Evolutionary conservation across 2,888 invertebrate genomes (phyloP).

Genomic region (Netelia inedita): DNA sequence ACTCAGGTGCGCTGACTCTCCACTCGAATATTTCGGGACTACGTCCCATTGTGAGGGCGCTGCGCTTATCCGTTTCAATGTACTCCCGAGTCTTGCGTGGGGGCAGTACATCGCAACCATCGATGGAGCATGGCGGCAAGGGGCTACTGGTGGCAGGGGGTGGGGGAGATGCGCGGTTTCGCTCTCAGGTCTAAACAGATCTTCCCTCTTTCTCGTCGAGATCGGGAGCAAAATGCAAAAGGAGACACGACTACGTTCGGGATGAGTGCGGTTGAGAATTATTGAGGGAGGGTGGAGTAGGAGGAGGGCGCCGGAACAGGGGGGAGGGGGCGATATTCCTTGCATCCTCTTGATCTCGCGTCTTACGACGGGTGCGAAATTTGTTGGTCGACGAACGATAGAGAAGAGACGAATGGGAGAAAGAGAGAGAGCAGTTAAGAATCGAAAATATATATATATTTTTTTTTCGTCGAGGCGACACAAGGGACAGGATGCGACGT

Average conservation of each 20-base stretch:
- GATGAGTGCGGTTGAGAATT: slow-evolving; percentile 26
- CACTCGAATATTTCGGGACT: slow-evolving; percentile 27
- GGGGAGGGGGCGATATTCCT: slow-evolving; percentile 30
- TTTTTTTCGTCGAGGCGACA: slow-evolving; percentile 42
- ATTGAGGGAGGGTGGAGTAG: slow-evolving; percentile 17
- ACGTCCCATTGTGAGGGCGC: slow-evolving; percentile 46
- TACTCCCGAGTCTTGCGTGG: slow-evolving; percentile 31
- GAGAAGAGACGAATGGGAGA: slow-evolving; percentile 56
- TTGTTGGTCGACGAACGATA: slow-evolving; percentile 63
- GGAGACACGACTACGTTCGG: slow-evolving; percentile 15
- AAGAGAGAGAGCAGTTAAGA: slow-evolving; percentile 44
- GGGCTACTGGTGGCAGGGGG: no score
- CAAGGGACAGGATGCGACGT: slow-evolving; percentile 69
- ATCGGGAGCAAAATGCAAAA: slow-evolving; percentile 44
- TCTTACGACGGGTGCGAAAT: slow-evolving; percentile 61
- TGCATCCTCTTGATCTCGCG: slow-evolving; percentile 50
- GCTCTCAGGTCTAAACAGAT: slow-evolving; percentile 74
- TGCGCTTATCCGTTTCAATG: slow-evolving; percentile 27
- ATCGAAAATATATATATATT: no score
- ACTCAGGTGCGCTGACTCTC: not conserved
- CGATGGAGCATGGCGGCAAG: no score
- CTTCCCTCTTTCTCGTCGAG: slow-evolving; percentile 63
- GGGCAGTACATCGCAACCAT: not conserved
- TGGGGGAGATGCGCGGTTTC: slow-evolving; percentile 3
- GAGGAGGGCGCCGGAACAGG: slow-evolving; percentile 18